phyloP scores from a whole-genome alignment of 2,797 vertebrate species.

The Menidia menidia region DNA sequence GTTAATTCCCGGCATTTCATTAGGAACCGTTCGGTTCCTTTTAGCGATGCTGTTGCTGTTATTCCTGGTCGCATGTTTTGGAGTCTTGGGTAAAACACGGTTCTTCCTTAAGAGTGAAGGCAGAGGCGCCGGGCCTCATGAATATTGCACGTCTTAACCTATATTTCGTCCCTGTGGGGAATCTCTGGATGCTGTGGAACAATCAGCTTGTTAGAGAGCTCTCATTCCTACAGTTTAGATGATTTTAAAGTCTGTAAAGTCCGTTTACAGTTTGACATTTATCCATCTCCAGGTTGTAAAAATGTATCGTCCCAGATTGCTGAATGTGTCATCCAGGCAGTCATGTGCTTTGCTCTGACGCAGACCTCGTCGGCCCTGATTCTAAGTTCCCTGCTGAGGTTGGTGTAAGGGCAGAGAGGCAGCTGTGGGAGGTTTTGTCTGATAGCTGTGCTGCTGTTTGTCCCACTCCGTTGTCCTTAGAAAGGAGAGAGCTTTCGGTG shows the following conservation, averaged over 20 bases:
- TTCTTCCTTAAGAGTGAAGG: conserved; percentile 25
- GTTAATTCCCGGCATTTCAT: not conserved
- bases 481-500: conserved; percentile 1
- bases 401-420: conserved; percentile 32
- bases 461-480: not conserved
- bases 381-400: conserved; percentile 8
- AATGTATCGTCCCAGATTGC: conserved; percentile 53
- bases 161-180: conserved; percentile 49
- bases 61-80: conserved; percentile 23
- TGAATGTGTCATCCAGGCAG: conserved; percentile 48
- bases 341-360: conserved; percentile 53
- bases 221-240: not conserved
- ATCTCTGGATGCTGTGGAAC: conserved; percentile 31
- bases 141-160: conserved; percentile 61
- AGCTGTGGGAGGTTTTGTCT: conserved; percentile 16
- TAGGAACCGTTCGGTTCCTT: not conserved
- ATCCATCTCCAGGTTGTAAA: conserved; percentile 20
- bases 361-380: conserved; percentile 9
- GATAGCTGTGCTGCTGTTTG: not conserved
- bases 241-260: conserved; percentile 4
- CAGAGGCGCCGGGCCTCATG: conserved; percentile 47
- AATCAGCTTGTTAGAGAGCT: conserved; percentile 9
- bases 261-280: not conserved
- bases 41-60: not conserved
- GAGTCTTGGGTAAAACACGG: not conserved